Percentiles rank a stretch among this genome's conserved stretches.
Evolutionary conservation across 64 coral and sea anemone genomes (phyloP).

Genomic region (Stichodactyla mertensii): DNA sequence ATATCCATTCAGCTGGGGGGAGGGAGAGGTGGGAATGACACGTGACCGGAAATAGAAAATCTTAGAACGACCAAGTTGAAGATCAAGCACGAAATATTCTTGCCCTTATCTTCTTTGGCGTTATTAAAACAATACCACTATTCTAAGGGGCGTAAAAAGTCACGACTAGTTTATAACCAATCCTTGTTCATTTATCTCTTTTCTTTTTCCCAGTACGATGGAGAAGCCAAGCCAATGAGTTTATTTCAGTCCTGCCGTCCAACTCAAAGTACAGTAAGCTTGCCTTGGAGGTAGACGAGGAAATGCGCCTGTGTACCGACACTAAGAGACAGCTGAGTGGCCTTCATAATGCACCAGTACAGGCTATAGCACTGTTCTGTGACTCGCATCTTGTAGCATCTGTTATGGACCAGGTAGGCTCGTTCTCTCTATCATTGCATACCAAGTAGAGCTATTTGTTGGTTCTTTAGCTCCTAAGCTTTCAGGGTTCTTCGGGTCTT

Average conservation of each 20-base stretch:
- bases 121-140: too few species aligned
- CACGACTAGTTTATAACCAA: not conserved
- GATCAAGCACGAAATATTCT: too few species aligned
- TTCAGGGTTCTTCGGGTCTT: too few species aligned
- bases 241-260: conserved; percentile 21
- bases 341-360: conserved; percentile 16
- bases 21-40: too few species aligned
- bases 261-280: conserved; percentile 20
- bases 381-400: conserved; percentile 16
- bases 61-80: not conserved
- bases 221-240: conserved; percentile 27
- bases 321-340: conserved; percentile 20
- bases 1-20: too few species aligned
- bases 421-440: too few species aligned
- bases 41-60: not conserved
- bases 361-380: conserved; percentile 25
- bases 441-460: too few species aligned
- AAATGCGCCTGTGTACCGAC: conserved; percentile 8
- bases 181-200: not conserved
- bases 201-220: conserved; percentile 26
- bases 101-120: too few species aligned
- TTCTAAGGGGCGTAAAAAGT: too few species aligned
- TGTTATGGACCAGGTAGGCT: conserved; percentile 39
- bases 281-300: conserved; percentile 21
- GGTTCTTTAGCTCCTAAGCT: too few species aligned